phyloP scores from a whole-genome alignment of 2,888 invertebrate genomes.

The Leptogaster cylindrica region DNA sequence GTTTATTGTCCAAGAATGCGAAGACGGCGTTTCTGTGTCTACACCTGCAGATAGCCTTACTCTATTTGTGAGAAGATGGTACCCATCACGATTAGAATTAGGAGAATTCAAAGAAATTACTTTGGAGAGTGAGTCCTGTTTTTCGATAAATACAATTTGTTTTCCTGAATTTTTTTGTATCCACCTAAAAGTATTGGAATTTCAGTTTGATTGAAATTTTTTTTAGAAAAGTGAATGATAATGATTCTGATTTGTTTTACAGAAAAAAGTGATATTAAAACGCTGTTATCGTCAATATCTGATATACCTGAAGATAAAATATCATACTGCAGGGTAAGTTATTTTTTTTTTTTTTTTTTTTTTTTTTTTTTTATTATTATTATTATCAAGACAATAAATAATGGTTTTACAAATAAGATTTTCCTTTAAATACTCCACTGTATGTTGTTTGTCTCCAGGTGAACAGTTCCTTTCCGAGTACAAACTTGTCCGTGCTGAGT shows the following conservation, averaged over 20 bases:
- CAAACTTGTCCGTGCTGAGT: slow-evolving; percentile 67
- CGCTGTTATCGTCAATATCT: slow-evolving; percentile 64
- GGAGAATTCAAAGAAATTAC: slow-evolving; percentile 67
- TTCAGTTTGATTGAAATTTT: too few relatives aligned
- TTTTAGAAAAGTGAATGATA: slow-evolving; percentile 1
- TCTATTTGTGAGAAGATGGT: slow-evolving; percentile 68
- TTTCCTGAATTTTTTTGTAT: too few relatives aligned
- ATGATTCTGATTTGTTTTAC: slow-evolving; percentile 45
- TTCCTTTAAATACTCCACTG: too few relatives aligned
- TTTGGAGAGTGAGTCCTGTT: slow-evolving; percentile 63
- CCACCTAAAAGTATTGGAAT: too few relatives aligned
- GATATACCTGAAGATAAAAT: slow-evolving; percentile 69
- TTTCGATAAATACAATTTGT: too few relatives aligned
- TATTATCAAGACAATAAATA: slow-evolving; percentile 53
- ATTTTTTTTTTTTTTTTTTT: background rate
- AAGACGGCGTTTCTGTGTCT: slow-evolving; percentile 57
- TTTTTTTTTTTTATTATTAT: background rate
- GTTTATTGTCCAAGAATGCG: slow-evolving; percentile 61
- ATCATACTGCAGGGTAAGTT: slow-evolving; percentile 66
- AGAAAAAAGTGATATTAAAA: slow-evolving; percentile 63
- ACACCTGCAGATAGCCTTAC: slow-evolving; percentile 63
- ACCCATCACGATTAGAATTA: slow-evolving; percentile 65
- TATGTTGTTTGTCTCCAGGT: too few relatives aligned
- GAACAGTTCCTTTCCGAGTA: slow-evolving; percentile 67
- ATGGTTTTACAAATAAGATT: too few relatives aligned